Base-by-base conservation (phyloP, 2,113 vertebrate genomes). In the Chroicocephalus ridibundus region DNA sequence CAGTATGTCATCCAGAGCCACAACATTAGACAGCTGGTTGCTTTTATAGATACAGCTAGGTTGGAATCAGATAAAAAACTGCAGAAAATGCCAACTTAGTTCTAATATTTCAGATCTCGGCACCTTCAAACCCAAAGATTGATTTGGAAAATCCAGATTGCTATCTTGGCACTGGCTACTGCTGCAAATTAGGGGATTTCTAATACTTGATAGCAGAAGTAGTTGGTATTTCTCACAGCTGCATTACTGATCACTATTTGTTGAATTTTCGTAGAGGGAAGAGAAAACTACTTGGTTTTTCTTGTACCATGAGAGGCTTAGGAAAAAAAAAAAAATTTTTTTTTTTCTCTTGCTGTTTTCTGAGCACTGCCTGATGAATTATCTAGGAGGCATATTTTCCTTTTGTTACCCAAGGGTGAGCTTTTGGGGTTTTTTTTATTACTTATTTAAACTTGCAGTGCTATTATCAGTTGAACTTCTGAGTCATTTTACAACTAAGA, bases 241-340 rank as follows among this genome's bases (percentile, higher is more conserved):
- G 22, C 14, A 10, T 46, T 62, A 31, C 32, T n/a, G 54, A 55
- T 89, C 22, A 17, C 8, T 75, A 0, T 61, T 70, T 19, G 10
- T 31, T 61, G 31, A 36, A 32, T 26, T 57, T 83, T 71, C 71
- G 5, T 20, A 29, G 36, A 29, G 3, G 3, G 11, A 76, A 82
- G 9, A 68, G 10, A 82, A 93, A 88, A n/a, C 3, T 60, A 47
- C 18, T 52, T 72, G 18, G 51, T 61, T 57, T 61, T 79, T 19
- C 18, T 81, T n/a, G 4, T 64, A 27, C 14, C 2, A 5, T 18
- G 17, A 75, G 29, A 82, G 16, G 64, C 5, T 49, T 57, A 4
- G 2, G 18, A 2, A 3, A 5, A 74, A 21, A 46, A 36, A 55
- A 9, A 1, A 15, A 36, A 36, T 36, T 9, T 22, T 0, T 47